A percentile compares a stretch with the other conserved stretches of the same genome.
phyloP scores from a whole-genome alignment of 1,140 invertebrate genomes.

The Drosophila equinoxialis region DNA sequence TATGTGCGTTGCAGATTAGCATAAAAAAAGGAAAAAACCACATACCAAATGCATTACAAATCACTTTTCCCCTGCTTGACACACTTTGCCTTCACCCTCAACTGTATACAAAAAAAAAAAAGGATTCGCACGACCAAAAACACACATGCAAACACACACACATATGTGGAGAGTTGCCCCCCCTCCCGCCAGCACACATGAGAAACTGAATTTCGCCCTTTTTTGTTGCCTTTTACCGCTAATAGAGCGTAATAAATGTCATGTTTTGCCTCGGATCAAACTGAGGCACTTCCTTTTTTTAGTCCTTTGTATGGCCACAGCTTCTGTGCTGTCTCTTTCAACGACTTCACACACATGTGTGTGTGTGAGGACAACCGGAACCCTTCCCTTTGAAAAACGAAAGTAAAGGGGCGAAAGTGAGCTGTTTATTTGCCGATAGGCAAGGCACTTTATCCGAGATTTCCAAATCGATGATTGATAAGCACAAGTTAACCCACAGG shows the following conservation, averaged over 20 bases:
- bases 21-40: slow-evolving; percentile 48
- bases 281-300: slow-evolving; percentile 46
- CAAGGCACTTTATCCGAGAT: slow-evolving; percentile 36
- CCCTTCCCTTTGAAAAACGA: slow-evolving; percentile 32
- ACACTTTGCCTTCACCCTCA: slow-evolving; percentile 42
- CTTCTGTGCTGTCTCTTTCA: slow-evolving; percentile 34
- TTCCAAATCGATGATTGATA: slow-evolving; percentile 55
- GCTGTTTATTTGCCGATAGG: slow-evolving; percentile 65
- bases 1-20: slow-evolving; percentile 58
- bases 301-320: slow-evolving; percentile 39
- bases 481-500: slow-evolving; percentile 28
- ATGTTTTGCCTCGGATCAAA: slow-evolving; percentile 60
- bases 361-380: slow-evolving; percentile 19
- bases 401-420: slow-evolving; percentile 45
- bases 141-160: slow-evolving; percentile 24
- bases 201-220: slow-evolving; percentile 8
- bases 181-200: slow-evolving; percentile 5
- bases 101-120: slow-evolving; percentile 17
- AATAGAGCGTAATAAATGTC: slow-evolving; percentile 82
- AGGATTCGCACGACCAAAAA: slow-evolving; percentile 65
- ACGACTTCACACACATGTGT: slow-evolving; percentile 15
- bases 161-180: slow-evolving; percentile 14
- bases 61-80: slow-evolving; percentile 36
- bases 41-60: slow-evolving; percentile 67
- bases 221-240: slow-evolving; percentile 41